Conservation (phyloP, 2,113 vertebrate genomes). For the Mormyrus iriodes region DNA sequence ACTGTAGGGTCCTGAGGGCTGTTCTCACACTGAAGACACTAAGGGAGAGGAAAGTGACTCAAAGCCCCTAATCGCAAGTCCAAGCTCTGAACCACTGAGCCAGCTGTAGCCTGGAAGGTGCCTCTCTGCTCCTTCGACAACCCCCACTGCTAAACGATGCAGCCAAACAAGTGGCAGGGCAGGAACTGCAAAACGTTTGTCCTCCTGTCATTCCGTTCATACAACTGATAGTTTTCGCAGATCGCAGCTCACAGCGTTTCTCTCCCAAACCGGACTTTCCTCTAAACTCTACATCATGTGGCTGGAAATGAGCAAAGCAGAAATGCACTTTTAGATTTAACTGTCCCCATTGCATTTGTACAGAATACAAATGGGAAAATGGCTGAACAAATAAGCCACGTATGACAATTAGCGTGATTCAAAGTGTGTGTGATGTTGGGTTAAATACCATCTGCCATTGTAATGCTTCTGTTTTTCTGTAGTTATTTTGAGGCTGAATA, state of each 20-base stretch:
- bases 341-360: not conserved
- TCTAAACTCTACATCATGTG: constrained; percentile 1
- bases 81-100: not conserved
- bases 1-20: not conserved
- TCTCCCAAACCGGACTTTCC: not conserved
- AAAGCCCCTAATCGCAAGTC: not conserved
- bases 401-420: not conserved
- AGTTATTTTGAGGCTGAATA: not conserved
- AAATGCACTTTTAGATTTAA: not conserved
- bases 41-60: not conserved
- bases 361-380: not conserved
- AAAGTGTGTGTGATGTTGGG: not conserved
- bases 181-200: not conserved
- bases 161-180: not conserved
- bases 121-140: not conserved
- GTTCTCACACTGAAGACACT: not conserved
- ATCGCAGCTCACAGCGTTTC: not conserved
- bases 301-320: constrained; percentile 3
- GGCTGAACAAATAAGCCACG: not conserved
- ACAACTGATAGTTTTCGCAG: not conserved
- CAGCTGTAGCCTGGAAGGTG: not conserved
- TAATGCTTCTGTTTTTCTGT: not conserved
- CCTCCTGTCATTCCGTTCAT: not conserved
- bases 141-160: not conserved
- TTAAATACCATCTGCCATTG: not conserved